A percentile compares a stretch with the other conserved stretches of the same genome.
Conservation (phyloP, 1,140 invertebrate genomes). For the Trypoxylus dichotomus region DNA sequence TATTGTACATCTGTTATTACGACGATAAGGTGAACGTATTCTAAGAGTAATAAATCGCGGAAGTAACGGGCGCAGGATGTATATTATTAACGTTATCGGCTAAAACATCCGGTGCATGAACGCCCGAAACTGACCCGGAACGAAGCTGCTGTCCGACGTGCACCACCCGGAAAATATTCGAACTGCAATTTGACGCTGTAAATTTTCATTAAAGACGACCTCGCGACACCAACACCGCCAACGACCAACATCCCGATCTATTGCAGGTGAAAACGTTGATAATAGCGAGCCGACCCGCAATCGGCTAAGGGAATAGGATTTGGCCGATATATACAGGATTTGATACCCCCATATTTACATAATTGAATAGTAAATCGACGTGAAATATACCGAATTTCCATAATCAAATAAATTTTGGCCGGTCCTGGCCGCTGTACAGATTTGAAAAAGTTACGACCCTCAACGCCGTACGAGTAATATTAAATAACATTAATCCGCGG, state of each 20-base stretch:
- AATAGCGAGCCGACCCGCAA: neutral
- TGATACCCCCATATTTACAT: conserved; percentile 1
- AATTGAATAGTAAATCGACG: conserved; percentile 13
- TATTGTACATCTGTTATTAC: neutral
- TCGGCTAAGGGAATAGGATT: neutral
- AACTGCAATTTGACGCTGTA: conserved; percentile 21
- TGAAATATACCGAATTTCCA: conserved; percentile 12
- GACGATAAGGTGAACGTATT: conserved; percentile 5
- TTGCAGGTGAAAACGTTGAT: conserved; percentile 15
- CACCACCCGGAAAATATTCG: conserved; percentile 14
- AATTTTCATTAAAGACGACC: conserved; percentile 8
- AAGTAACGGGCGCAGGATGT: neutral
- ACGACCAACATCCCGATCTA: neutral
- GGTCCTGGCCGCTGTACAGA: neutral
- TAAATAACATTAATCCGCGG: conserved; percentile 8
- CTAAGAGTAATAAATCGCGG: neutral
- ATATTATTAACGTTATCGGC: conserved; percentile 20
- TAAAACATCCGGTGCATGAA: conserved; percentile 10
- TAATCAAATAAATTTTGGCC: conserved; percentile 8
- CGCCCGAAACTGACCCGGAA: conserved; percentile 9
- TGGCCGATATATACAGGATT: neutral
- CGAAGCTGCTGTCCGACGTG: neutral
- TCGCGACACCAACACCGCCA: neutral
- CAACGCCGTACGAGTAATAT: neutral
- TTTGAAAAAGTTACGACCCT: neutral